Evolutionary conservation across 2,113 vertebrate genomes (phyloP), one percentile per base, ranked within the genome.

Genomic region (Rhynchomys soricoides): DNA sequence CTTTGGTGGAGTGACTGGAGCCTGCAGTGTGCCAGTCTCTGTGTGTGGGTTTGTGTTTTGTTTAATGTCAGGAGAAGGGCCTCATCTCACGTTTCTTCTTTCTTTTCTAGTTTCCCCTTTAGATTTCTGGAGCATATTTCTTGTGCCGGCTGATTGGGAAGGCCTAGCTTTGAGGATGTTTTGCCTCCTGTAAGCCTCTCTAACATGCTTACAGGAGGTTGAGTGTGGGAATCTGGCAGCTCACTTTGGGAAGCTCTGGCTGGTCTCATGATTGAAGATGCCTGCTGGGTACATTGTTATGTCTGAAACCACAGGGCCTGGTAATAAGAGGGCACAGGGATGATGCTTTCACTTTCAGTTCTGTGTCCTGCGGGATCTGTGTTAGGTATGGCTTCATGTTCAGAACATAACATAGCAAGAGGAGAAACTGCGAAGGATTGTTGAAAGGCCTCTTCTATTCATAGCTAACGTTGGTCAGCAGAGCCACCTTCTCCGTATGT

Each of bases 111-210:
- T 93, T 91, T 87, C 87, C 66, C 86, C 16, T 64, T 21, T 66
- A 43, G 37, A 85, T 90, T 92, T 83, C 81, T 90, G 64, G 64
- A 50, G n/a, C 31, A 81, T 62, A n/a, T 85, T 94, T 88, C 19
- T 21, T 26, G 89, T 86, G 55, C 68, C 92, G 83, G 86, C 22
- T 37, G 52, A 34, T 2, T 34, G 37, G 52, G 31, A 91, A 40
- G 29, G 22, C 5, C 50, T n/a, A 4, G 68, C 11, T 43, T 83
- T 85, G 34, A 7, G 88, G 50, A 15, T 79, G 11, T 88, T 74
- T 78, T 90, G 50, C 29, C 34, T 9, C n/a, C 16, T 90, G 45
- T 16, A 85, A 75, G 34, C 45, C 68, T 16, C 16, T 77, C 55
- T 78, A 5, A 64, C 71, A 64, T n/a, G 16, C 26, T 81, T 48